A percentile compares a stretch with the other conserved stretches of the same genome.
These are phyloP conservation scores for Myodes glareolus DNA, from an alignment of 2,113 vertebrate genomes.

Conservation along the genomic window DNA sequence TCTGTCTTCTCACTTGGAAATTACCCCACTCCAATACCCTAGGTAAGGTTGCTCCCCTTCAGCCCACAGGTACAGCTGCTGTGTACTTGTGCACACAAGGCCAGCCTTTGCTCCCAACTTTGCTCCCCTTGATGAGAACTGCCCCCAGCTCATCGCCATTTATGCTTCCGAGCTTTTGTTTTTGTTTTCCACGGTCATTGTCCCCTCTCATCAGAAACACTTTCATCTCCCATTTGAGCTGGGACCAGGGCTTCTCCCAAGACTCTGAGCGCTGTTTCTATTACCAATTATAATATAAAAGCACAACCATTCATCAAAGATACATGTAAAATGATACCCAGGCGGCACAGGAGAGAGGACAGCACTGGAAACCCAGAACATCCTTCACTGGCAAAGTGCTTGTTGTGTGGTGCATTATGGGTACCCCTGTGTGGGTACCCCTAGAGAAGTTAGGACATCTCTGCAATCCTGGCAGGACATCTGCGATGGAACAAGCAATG, in stretches of 20 bases:
- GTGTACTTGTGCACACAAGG: too few species aligned
- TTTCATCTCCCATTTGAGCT: constrained; percentile 57
- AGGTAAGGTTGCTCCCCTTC: fast-evolving
- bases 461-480: background rate
- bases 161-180: background rate
- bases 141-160: background rate
- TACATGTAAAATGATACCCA: background rate
- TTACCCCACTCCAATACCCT: background rate
- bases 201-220: constrained; percentile 40
- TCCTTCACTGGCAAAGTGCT: fast-evolving
- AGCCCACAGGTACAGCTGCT: fast-evolving
- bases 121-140: background rate
- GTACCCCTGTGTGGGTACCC: fast-evolving
- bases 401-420: fast-evolving
- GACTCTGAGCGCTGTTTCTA: constrained; percentile 52
- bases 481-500: background rate
- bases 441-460: background rate
- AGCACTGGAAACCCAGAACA: fast-evolving
- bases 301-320: constrained; percentile 61
- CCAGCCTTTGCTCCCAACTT: fast-evolving
- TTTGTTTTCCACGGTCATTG: background rate
- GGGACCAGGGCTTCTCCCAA: constrained; percentile 32
- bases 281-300: constrained; percentile 71
- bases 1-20: background rate
- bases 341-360: fast-evolving